Conservation (phyloP, 53 echinoderm and acorn worm species). For the Paracentrotus lividus region DNA sequence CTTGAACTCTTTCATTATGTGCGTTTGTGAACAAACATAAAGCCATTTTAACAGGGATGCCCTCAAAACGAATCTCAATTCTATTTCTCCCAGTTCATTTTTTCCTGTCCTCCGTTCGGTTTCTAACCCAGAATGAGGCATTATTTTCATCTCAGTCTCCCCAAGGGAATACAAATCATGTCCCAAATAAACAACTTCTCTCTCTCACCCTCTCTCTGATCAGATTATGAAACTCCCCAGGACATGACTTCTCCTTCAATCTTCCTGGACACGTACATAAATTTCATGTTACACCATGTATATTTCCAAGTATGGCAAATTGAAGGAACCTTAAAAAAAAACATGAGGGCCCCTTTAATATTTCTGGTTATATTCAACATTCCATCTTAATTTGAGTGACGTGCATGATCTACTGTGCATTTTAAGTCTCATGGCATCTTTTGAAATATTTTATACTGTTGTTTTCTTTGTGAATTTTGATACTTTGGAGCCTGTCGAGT, state of each 20-base stretch:
- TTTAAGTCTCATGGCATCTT: too few relatives aligned
- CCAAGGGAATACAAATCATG: neutral
- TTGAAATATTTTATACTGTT: too few relatives aligned
- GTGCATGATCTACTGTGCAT: too few relatives aligned
- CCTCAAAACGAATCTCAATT: slow-evolving; percentile 4
- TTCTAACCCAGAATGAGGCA: neutral
- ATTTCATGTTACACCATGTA: too few relatives aligned
- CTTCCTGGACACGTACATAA: slow-evolving; percentile 4
- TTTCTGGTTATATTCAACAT: too few relatives aligned
- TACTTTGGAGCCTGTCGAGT: too few relatives aligned
- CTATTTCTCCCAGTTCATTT: neutral
- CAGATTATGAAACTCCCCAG: neutral
- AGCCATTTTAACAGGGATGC: neutral
- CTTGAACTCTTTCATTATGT: slow-evolving; percentile 37
- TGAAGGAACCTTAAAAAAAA: neutral
- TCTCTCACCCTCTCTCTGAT: slow-evolving; percentile 5
- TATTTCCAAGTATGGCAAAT: neutral
- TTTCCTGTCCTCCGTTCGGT: neutral
- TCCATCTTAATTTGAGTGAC: too few relatives aligned
- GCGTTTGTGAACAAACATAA: neutral
- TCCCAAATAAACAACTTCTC: neutral
- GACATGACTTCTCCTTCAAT: neutral
- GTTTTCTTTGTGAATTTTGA: too few relatives aligned
- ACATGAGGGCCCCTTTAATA: too few relatives aligned
- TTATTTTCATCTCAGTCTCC: neutral